These are phyloP conservation scores for Actinia equina DNA, from an alignment of 64 coral and sea anemone genomes.

Conservation along the genomic window DNA sequence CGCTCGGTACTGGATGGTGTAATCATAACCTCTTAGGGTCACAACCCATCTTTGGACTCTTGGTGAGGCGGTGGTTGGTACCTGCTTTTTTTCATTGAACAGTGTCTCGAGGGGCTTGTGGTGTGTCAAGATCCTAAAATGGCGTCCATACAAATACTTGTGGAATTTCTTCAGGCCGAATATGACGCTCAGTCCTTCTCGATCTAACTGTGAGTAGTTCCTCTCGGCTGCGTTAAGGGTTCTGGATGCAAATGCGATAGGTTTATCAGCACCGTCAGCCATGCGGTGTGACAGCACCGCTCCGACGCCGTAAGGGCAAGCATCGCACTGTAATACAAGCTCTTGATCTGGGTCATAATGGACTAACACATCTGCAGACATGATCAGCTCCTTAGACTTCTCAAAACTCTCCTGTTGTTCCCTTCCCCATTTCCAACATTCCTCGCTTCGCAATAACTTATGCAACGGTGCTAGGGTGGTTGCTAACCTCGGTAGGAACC, in stretches of 20 bases:
- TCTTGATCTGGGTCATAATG: conserved; percentile 14
- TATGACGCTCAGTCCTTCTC: too few species aligned
- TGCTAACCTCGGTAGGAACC: conserved; percentile 17
- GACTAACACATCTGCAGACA: conserved; percentile 5
- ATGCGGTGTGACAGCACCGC: background rate
- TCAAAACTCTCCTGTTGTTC: conserved; percentile 11
- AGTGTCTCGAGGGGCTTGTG: background rate
- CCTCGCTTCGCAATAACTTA: background rate
- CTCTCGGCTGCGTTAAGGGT: conserved; percentile 4
- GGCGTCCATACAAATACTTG: too few species aligned
- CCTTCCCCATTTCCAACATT: background rate
- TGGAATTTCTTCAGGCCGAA: too few species aligned
- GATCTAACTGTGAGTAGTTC: too few species aligned
- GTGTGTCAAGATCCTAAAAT: too few species aligned
- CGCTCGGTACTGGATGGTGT: conserved; percentile 19
- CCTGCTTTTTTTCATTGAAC: conserved; percentile 48
- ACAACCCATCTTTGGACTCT: conserved; percentile 32
- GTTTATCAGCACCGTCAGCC: background rate
- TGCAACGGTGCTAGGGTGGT: conserved; percentile 18
- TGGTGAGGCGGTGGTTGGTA: conserved; percentile 39
- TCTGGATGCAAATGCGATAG: conserved; percentile 1
- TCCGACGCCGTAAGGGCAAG: conserved; percentile 4
- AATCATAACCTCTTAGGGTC: background rate
- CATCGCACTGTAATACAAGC: background rate
- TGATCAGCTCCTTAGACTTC: conserved; percentile 6